Evolutionary conservation across 2,113 vertebrate genomes (phyloP).

Genomic region (Electrona antarctica): DNA sequence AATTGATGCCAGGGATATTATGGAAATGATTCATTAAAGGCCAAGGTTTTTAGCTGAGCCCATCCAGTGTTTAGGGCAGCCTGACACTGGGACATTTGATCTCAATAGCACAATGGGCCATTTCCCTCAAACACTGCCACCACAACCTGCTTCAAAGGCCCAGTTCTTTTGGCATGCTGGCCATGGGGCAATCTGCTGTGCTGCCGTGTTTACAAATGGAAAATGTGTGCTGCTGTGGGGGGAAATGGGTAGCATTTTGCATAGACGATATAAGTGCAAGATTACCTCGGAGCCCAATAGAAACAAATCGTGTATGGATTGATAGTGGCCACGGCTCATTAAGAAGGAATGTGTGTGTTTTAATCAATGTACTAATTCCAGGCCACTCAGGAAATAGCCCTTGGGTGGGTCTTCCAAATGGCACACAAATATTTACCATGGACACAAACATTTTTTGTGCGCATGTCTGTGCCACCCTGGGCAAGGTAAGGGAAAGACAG

Average conservation of each 20-base stretch:
- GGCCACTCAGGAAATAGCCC: slow-evolving; percentile 75
- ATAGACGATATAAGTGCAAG: slow-evolving; percentile 60
- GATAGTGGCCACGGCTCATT: slow-evolving; percentile 71
- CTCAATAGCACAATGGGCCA: slow-evolving; percentile 66
- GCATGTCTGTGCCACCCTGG: slow-evolving; percentile 40
- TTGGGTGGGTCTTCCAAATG: slow-evolving; percentile 74
- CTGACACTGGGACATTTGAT: slow-evolving; percentile 70
- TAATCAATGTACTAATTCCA: slow-evolving; percentile 71
- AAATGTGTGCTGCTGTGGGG: slow-evolving; percentile 61
- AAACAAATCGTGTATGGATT: slow-evolving; percentile 69
- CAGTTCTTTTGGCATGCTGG: slow-evolving; percentile 45
- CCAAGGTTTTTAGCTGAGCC: slow-evolving; percentile 66
- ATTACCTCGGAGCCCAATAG: slow-evolving; percentile 67
- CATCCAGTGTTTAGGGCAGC: slow-evolving; percentile 61
- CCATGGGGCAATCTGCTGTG: slow-evolving; percentile 66
- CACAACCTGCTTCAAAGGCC: slow-evolving; percentile 61
- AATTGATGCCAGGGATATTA: slow-evolving; percentile 73
- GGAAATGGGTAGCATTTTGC: slow-evolving; percentile 69
- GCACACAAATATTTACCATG: slow-evolving; percentile 77
- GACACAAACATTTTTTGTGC: slow-evolving; percentile 62
- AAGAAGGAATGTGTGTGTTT: slow-evolving; percentile 65
- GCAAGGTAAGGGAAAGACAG: slow-evolving; percentile 21
- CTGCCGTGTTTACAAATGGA: slow-evolving; percentile 67
- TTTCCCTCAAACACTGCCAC: slow-evolving; percentile 65
- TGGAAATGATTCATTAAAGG: slow-evolving; percentile 75